Conservation (phyloP, 2,888 invertebrate genomes). For the Tenthredo notha region DNA sequence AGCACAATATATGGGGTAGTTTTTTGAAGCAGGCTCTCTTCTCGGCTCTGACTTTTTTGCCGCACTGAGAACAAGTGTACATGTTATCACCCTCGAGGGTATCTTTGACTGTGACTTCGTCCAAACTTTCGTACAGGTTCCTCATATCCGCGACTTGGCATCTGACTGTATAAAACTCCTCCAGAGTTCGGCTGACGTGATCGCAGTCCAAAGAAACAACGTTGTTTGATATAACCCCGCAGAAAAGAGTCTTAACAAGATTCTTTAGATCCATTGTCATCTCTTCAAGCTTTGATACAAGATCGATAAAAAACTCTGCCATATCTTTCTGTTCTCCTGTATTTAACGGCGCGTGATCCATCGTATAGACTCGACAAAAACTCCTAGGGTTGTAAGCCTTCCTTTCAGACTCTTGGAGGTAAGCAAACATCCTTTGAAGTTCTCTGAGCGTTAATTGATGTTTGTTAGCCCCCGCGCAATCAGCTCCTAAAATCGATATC, state of each 20-base stretch:
- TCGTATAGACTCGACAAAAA: constrained; percentile 97
- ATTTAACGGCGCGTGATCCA: constrained; percentile 97
- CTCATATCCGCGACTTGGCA: constrained; percentile 99
- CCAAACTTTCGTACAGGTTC: constrained; percentile 95
- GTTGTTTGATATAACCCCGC: constrained; percentile 96
- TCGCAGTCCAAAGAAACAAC: constrained; percentile 97
- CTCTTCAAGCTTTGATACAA: constrained; percentile 97
- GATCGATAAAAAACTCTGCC: constrained; percentile 98
- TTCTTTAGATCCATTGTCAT: constrained; percentile 95
- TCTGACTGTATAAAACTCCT: constrained; percentile 97
- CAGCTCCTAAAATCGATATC: constrained; percentile 89
- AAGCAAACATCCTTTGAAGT: constrained; percentile 97
- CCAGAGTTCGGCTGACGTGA: constrained; percentile 95
- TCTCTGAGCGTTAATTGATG: constrained; percentile 92
- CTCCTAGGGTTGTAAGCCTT: constrained; percentile 97
- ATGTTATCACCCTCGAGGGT: constrained; percentile 98
- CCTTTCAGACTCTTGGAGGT: constrained; percentile 94
- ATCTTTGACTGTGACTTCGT: constrained; percentile 98
- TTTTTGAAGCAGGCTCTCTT: constrained; percentile 97
- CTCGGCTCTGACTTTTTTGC: constrained; percentile 96
- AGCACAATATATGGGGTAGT: constrained; percentile 94
- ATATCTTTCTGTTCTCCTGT: constrained; percentile 98
- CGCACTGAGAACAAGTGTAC: constrained; percentile 98
- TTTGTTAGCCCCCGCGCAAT: constrained; percentile 86
- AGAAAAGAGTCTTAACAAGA: constrained; percentile 94